Conservation (phyloP, 1,140 invertebrate genomes). For the Propsilocerus akamusi region DNA sequence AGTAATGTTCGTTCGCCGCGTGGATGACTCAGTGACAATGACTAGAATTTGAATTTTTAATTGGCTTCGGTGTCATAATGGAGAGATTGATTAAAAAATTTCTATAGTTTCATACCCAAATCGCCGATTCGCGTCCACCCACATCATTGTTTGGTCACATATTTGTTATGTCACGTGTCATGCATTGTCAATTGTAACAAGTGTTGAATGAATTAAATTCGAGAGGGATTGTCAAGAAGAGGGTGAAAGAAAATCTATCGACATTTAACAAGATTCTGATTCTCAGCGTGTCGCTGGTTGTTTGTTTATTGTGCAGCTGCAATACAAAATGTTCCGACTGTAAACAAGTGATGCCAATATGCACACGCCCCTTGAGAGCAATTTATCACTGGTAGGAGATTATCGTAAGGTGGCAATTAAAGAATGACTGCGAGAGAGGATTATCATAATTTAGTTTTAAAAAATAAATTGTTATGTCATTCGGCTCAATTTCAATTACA, state of each 20-base stretch:
- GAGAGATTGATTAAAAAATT: background rate
- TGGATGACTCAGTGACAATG: background rate
- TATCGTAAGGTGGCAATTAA: conserved; percentile 2
- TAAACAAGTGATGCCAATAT: too few relatives aligned
- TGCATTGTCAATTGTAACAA: background rate
- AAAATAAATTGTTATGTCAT: background rate
- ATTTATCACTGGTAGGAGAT: conserved; percentile 1
- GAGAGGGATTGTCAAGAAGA: background rate
- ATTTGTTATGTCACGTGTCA: conserved; percentile 1
- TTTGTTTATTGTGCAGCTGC: conserved; percentile 1
- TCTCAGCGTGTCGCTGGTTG: background rate
- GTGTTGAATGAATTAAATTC: background rate
- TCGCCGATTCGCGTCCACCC: too few relatives aligned
- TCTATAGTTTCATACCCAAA: too few relatives aligned
- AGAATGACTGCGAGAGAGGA: background rate
- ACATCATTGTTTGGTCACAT: too few relatives aligned
- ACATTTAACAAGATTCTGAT: conserved; percentile 3
- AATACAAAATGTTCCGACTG: too few relatives aligned
- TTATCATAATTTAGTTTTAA: conserved; percentile 4
- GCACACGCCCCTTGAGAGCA: background rate
- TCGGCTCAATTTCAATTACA: conserved; percentile 1
- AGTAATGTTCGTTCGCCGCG: background rate
- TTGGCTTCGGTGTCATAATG: background rate
- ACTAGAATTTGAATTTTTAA: background rate
- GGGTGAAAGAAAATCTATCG: too few relatives aligned